Evolutionary conservation across 2,113 vertebrate species (phyloP), one percentile per base, ranked within the genome.

Genomic region (Addax nasomaculatus): DNA sequence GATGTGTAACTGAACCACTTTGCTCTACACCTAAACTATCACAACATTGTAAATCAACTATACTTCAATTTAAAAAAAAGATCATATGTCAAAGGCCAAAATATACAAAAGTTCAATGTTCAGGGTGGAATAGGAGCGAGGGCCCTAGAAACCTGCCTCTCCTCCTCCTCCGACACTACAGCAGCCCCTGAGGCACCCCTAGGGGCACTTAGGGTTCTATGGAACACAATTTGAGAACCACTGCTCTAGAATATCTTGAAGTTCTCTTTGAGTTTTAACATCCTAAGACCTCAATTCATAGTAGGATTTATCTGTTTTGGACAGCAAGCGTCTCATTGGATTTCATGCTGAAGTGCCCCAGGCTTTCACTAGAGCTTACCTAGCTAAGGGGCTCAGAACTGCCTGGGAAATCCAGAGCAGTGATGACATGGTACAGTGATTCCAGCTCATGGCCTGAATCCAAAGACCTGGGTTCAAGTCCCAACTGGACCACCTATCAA

Each of bases 111-210:
- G 47, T 30, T 92, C 19, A 84, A 12, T 9, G 27, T 6, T 85
- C 51, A 81, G 19, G 45, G 17, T 25, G 23, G 53, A 64, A 23
- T 14, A 47, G 51, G 30, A 60, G 5, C 4, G 1, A 39, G 10
- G 29, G 1, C 21, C 25, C 30, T 62, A 33, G 83, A 51, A 6
- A 19, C 14, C 29, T 36, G 16, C 6, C 43, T 23, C 16, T 11
- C n/a, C 17, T 45, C 3, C 0, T 36, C 14, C n/a, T 14, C 47
- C 0, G 5, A 47, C 12, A 6, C 29, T 67, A 19, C 15, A 85
- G 23, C 6, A 9, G 0, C 5, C 13, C 23, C 45, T 10, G 57
- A 60, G 21, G 16, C 5, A 51, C 6, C 5, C 21, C 10, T 2
- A 4, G 25, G 23, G 21, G 4, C 6, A 0, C 53, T 25, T 11